Conservation (phyloP, 30 jellyfish, hydroid and myxozoan genomes). For the Haliclystus octoradiatus region DNA sequence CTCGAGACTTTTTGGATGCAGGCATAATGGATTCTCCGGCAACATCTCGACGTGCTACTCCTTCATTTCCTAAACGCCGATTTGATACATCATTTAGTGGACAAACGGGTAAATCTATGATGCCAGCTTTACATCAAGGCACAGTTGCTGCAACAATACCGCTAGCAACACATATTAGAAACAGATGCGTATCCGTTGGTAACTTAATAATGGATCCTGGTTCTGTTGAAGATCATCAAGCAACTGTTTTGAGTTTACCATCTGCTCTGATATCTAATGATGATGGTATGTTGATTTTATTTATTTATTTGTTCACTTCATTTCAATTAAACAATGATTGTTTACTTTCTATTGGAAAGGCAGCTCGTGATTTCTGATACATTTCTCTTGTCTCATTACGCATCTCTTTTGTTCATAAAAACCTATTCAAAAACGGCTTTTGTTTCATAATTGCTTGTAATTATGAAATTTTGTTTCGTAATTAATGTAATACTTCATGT, state of each 20-base stretch:
- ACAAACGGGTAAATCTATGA: not conserved
- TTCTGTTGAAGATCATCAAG: conserved; percentile 72
- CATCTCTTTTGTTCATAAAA: no score
- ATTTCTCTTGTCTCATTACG: no score
- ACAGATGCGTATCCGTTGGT: conserved; percentile 77
- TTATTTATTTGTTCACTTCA: not conserved
- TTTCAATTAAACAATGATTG: not conserved
- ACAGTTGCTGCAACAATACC: conserved; percentile 50
- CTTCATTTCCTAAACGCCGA: not conserved
- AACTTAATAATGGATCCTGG: conserved; percentile 31
- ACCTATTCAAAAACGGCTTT: no score
- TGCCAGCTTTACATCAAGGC: not conserved
- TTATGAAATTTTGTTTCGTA: no score
- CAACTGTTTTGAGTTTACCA: conserved; percentile 82
- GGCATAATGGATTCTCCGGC: not conserved
- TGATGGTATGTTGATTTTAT: conserved; percentile 14
- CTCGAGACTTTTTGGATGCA: not conserved
- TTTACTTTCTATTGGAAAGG: no score
- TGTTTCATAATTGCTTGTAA: no score
- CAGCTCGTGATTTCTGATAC: no score
- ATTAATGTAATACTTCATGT: no score
- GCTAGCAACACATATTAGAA: conserved; percentile 32
- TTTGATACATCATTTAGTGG: not conserved
- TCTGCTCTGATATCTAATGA: not conserved
- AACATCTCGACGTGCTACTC: not conserved